Evolutionary conservation across 2,113 vertebrate genomes (phyloP), one percentile per base, ranked within the genome.

Genomic region (Peromyscus polionotus): DNA sequence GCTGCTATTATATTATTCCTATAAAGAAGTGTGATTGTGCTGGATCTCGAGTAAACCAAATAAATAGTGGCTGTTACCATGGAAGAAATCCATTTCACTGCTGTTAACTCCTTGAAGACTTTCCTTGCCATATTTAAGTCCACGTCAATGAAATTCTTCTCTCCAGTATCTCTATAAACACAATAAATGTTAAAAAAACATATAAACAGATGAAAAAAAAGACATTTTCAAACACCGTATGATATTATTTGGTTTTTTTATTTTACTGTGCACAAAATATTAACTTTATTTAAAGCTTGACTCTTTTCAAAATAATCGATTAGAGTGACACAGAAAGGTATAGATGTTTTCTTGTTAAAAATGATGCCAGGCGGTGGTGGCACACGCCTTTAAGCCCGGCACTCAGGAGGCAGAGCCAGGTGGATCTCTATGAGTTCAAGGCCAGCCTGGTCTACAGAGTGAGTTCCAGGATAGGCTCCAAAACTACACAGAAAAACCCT

Each of bases 71-170:
- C 5, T 70, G 73, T 98, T 98, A 98, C 98, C 97, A 20, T 48
- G 1, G 20, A 63, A 87, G 95, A 94, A 97, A 98, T 98, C 98
- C 98, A 97, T 54, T 97, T 72, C 22, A 72, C 70, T 93, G 89
- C 19, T 65, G 95, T 70, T 95, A 98, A 95, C 57, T 97, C 97
- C 92, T 89, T 16, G 70, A 98, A 98, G 90, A 94, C 65, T 3
- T 97, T 67, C 79, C 96, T 98, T 85, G 98, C 98, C 96, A 88
- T 94, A 42, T 97, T 24, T 65, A 99, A 79, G 85, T 98, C 98
- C 94, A 98, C 91, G 33, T 65, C 63, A 80, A 97, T 33, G 65
- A 76, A 39, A 77, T 26, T 42, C 0, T 0, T 57, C 88, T 93
- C 51, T 77, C 26, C 88, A 54, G 33, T 36, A 92, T 67, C 75